These are phyloP conservation scores for Kryphioiulus occultus DNA, from an alignment of 2,888 invertebrate genomes.

Conservation along the genomic window DNA sequence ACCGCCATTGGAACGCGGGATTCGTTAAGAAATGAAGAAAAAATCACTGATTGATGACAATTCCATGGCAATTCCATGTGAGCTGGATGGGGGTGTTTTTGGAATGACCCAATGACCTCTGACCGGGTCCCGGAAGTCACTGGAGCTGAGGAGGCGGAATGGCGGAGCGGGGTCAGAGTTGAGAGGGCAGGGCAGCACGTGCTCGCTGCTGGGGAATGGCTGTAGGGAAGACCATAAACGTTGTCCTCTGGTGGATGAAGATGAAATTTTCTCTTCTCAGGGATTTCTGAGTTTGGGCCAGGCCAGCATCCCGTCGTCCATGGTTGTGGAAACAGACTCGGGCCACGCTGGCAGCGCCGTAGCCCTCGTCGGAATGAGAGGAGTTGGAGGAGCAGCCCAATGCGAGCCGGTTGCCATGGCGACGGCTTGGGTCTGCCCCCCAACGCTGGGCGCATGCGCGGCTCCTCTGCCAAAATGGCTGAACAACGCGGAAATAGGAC, in stretches of 20 bases:
- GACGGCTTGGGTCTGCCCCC: not conserved
- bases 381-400: not conserved
- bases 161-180: not conserved
- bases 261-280: too few relatives aligned
- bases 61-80: conserved; percentile 17
- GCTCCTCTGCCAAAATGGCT: not conserved
- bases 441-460: not conserved
- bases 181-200: not conserved
- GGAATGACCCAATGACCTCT: too few relatives aligned
- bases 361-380: conserved; percentile 25
- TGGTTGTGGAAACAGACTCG: not conserved
- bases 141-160: too few relatives aligned
- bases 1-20: conserved; percentile 24
- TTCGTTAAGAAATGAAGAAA: not conserved
- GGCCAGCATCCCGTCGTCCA: not conserved
- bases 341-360: conserved; percentile 20
- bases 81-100: not conserved
- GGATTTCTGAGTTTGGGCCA: too few relatives aligned
- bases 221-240: not conserved
- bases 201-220: not conserved
- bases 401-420: not conserved
- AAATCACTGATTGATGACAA: conserved; percentile 10
- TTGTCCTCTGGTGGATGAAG: too few relatives aligned
- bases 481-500: conserved; percentile 20
- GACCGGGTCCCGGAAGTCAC: too few relatives aligned